A percentile compares a stretch with the other conserved stretches of the same genome.
These are phyloP conservation scores for Connochaetes taurinus DNA, from an alignment of 2,113 vertebrate genomes.

Conservation along the genomic window DNA sequence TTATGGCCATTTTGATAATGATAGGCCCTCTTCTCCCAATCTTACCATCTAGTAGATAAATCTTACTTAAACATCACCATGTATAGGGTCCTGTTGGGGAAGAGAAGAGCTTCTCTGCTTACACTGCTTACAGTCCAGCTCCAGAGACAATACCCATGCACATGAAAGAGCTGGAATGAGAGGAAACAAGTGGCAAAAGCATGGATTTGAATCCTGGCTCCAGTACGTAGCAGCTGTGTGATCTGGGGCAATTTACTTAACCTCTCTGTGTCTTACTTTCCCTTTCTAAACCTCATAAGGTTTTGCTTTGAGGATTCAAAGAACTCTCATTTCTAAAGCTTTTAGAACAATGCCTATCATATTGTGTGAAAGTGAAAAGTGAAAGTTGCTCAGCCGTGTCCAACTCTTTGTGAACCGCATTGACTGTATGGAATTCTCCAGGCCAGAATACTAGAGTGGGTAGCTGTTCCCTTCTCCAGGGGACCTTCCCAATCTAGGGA, in stretches of 20 bases:
- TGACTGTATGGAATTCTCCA: background rate
- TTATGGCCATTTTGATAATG: background rate
- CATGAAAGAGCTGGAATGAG: background rate
- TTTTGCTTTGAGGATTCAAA: background rate
- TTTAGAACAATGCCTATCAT: background rate
- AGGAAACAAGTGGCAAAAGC: background rate
- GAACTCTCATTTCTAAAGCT: background rate
- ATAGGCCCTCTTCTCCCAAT: background rate
- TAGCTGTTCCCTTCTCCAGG: background rate
- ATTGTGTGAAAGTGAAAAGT: background rate
- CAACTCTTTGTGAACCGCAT: background rate
- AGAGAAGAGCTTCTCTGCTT: background rate
- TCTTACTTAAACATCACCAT: background rate
- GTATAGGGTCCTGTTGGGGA: background rate
- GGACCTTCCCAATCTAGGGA: background rate
- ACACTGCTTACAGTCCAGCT: background rate
- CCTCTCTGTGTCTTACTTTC: background rate
- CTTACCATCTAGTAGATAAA: background rate
- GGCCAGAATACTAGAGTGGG: background rate
- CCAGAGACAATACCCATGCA: rapidly evolving
- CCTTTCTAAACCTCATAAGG: background rate
- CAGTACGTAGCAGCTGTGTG: background rate
- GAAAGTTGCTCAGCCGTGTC: background rate
- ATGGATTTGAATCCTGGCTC: background rate
- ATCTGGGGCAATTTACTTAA: background rate